Conservation (phyloP, 2,888 invertebrate species). For the Tyria jacobaeae region DNA sequence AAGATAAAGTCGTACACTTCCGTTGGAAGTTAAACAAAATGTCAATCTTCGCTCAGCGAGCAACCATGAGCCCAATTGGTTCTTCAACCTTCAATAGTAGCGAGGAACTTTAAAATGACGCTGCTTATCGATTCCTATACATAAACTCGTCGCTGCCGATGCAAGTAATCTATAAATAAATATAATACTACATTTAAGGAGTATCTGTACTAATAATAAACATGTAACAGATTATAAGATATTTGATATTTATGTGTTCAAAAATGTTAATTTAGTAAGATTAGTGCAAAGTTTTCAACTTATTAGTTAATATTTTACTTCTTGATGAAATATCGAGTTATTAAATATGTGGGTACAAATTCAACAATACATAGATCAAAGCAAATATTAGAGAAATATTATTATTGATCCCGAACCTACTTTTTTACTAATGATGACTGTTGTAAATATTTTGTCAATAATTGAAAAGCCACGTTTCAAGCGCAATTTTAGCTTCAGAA, state of each 20-base stretch:
- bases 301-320: neutral
- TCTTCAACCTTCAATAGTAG: constrained; percentile 41
- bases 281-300: neutral
- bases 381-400: neutral
- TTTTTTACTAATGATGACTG: neutral
- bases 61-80: constrained; percentile 37
- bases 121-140: constrained; percentile 29
- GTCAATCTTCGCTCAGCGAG: constrained; percentile 58
- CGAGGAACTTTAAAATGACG: constrained; percentile 48
- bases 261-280: neutral
- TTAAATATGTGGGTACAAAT: constrained; percentile 1
- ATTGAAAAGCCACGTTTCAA: constrained; percentile 48
- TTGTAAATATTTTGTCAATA: constrained; percentile 20
- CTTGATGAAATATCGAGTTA: neutral
- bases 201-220: neutral
- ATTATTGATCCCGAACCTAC: neutral
- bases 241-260: neutral
- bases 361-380: constrained; percentile 2
- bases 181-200: neutral
- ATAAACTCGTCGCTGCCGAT: constrained; percentile 26
- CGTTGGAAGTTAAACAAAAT: constrained; percentile 60
- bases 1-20: constrained; percentile 53
- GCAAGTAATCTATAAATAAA: constrained; percentile 11
- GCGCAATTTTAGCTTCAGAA: constrained; percentile 68
- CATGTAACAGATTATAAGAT: neutral